Base-by-base conservation (phyloP, 2,797 vertebrate species). In the Adrianichthys oophorus region DNA sequence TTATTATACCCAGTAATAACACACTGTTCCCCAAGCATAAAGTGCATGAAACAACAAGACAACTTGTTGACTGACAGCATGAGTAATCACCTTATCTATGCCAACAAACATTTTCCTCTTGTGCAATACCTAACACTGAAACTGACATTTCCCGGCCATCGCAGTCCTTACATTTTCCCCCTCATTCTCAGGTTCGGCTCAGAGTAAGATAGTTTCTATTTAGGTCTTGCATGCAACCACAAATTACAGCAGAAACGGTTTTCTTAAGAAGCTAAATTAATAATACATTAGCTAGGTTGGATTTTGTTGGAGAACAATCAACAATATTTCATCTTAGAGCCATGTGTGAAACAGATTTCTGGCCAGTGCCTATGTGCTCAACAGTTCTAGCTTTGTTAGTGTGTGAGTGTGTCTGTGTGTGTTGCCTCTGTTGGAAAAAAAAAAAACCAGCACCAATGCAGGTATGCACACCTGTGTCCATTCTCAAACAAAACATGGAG, bases 241-340 rank as follows among this genome's bases (percentile, higher is more conserved):
- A 80, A 83, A 82, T 56, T 83, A 52, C 24, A 49, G 60, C 63
- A 56, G 63, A 67, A 75, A 52, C 59, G 70, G 65, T 76, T 78
- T 69, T 74, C 67, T 69, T 75, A 68, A 64, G 52, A 68, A 56
- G 74, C 67, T 64, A 65, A 84, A 84, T 83, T 85, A 85, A 83
- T 66, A 66, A 74, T 76, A 79, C 74, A 85, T 78, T 67, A 77
- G 49, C 56, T 54, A 45, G 53, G 55, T 40, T 51, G 54, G 67
- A 26, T 68, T 78, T 80, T 62, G 67, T 65, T 71, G 55, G 62
- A 59, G 62, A 62, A 49, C 49, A 64, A 70, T 54, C 53, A 60
- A 49, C 49, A 64, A 70, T 54, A 56, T 64, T 15, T 48, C 47
- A 46, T 73, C 76, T 65, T 56, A 48, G 56, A 55, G 74, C 80